Evolutionary conservation across 2,888 invertebrate species (phyloP), one percentile per base, ranked within the genome.

Genomic region (Hypselothyrea guttata): DNA sequence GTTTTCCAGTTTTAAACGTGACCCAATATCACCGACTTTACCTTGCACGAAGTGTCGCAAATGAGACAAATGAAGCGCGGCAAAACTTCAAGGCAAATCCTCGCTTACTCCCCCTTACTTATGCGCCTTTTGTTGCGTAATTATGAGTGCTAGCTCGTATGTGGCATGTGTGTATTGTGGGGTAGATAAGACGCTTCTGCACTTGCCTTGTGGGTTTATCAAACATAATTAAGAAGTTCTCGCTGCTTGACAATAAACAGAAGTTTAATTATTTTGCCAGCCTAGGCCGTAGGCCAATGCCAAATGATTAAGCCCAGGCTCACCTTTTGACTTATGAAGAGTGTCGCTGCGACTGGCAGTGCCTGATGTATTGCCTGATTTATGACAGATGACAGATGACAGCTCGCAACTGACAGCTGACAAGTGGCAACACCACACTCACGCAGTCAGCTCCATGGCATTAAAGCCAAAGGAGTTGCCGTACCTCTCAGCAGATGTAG

Each of bases 251-350:
- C 77, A 81, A 75, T 86, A 83, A 81, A 75, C 82, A 83, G 79
- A 86, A 84, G 84, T 84, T 82, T 81, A 83, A 82, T 86, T 82
- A 85, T 85, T 81, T 74, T 63, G 67, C 74, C 45, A 59, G 66
- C 54, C 35, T 33, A 33, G 38, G 65, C 18, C 13, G 59, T 42
- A 64, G 68, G 52, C 46, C 60, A 44, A 7, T 15, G 40, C 51
- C 40, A 56, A 58, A 60, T 70, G 67, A 75, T 82, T 84, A 72
- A 79, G 75, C 58, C 67, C 49, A 66, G 69, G 74, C 75, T 79
- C 83, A 79, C 85, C 85, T 81, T 84, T 83, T 81, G 85, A 85
- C 83, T 85, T 83, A 82, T 83, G 85, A 85, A 46, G 63, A 54
- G 51, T 66, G 55, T 47, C 33, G 27, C 66, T 59, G 66, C 30